Base-by-base conservation (phyloP, 2,113 vertebrate genomes). In the Actenoides lindsayi region DNA sequence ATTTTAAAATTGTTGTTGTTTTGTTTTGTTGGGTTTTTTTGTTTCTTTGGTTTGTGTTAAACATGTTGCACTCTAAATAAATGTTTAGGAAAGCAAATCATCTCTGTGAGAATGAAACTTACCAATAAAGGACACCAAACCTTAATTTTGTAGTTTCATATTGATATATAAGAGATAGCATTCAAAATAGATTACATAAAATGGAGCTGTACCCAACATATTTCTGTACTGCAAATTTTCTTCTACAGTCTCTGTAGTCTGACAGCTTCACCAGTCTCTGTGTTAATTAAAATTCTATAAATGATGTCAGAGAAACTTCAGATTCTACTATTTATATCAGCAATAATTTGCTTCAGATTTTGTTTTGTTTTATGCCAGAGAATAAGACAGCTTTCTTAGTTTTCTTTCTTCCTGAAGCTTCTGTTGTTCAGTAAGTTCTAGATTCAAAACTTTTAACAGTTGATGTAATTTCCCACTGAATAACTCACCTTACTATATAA, bases 261-360 rank as follows among this genome's bases (percentile, higher is more conserved):
- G 79, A 92, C 50, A 94, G 62, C 35, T 91, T 96, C 65, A 80
- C 24, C 24, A 73, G 35, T 79, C 53, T 68, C 54, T 75, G 10
- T 79, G 67, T 70, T 95, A 93, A 94, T 93, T 94, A 93, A 77
- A 94, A 95, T 95, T 93, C 69, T 21, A 51, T 63, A 96, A 83
- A 90, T 80, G 0, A 90, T 93, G 59, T 95, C 54, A 95, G 75
- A 85, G n/a, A 94, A 92, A 31, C 16, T 21, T 95, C 76, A 91
- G 60, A 67, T 89, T 69, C 76, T 94, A 57, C 53, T 95, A 73
- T 94, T 94, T 92, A 85, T 90, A 84, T 68, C 42, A 91, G 46
- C 33, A 53, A 37, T 87, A 95, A 95, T 35, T 83, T 92, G 16
- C 54, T 96, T 57, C 91, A 95, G 76, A 89, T 90, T 90, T 91